Evolutionary conservation across 92 coral and sea anemone species (phyloP).

Genomic region (Virgularia gustaviana): DNA sequence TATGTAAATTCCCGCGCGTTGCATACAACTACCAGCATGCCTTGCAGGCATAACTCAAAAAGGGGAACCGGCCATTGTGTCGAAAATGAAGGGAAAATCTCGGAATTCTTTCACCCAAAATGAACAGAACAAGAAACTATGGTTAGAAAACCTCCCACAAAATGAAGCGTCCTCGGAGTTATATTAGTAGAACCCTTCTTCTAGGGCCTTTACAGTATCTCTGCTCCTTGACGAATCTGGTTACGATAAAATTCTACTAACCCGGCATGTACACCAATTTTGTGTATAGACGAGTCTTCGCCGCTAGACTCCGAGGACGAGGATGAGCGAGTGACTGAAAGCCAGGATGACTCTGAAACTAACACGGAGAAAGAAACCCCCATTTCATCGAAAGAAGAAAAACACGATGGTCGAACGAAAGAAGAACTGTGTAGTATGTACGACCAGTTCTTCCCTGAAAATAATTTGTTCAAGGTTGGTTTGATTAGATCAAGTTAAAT

Average conservation of each 20-base stretch:
- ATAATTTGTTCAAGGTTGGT: conserved; percentile 14
- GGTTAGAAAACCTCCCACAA: too few species aligned
- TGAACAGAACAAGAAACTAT: too few species aligned
- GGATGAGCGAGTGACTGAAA: conserved; percentile 53
- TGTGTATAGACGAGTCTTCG: conserved; percentile 66
- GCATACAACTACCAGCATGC: too few species aligned
- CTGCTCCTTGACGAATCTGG: too few species aligned
- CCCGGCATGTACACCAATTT: background rate
- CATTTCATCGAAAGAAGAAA: conserved; percentile 15
- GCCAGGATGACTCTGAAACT: conserved; percentile 61
- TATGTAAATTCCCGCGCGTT: too few species aligned
- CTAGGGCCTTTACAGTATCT: background rate
- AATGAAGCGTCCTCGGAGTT: background rate
- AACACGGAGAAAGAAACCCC: conserved; percentile 32
- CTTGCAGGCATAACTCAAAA: too few species aligned
- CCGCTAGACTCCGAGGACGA: conserved; percentile 87
- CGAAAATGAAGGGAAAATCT: too few species aligned
- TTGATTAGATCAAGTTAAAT: background rate
- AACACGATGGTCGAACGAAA: conserved; percentile 30
- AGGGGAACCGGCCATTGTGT: too few species aligned
- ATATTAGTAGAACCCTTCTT: background rate
- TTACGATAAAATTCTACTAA: background rate
- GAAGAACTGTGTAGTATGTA: conserved; percentile 29
- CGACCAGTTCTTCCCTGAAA: conserved; percentile 41
- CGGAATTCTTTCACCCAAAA: too few species aligned